Percentiles rank a stretch among this genome's conserved stretches.
Conservation (phyloP, 2,888 invertebrate genomes). For the Chloroclysta siterata region DNA sequence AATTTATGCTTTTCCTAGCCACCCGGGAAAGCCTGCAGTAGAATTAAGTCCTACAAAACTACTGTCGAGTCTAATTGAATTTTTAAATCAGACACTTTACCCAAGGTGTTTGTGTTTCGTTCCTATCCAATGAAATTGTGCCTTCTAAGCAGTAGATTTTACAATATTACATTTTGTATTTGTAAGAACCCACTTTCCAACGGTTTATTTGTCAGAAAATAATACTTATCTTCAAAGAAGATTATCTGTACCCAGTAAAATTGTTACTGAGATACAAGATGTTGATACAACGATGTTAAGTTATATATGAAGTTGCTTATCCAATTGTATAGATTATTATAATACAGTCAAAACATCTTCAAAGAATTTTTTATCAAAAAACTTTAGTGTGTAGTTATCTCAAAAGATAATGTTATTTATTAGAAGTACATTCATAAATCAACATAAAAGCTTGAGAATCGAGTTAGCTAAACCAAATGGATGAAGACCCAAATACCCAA, state of each 20-base stretch:
- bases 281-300: background rate
- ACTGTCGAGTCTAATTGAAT: conserved; percentile 25
- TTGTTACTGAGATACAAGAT: background rate
- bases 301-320: background rate
- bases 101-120: conserved; percentile 19
- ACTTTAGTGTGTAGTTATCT: background rate
- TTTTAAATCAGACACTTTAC: conserved; percentile 22
- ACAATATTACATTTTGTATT: background rate
- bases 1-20: conserved; percentile 29
- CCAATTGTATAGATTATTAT: background rate
- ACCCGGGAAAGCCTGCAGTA: conserved; percentile 18
- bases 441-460: background rate
- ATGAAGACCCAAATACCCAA: conserved; percentile 12
- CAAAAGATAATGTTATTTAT: background rate
- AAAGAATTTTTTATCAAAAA: background rate
- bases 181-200: background rate
- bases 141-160: conserved; percentile 3
- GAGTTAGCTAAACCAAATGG: background rate
- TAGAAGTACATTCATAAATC: background rate
- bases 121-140: conserved; percentile 6
- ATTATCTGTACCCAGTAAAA: background rate
- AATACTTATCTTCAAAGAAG: background rate
- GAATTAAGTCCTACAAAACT: conserved; percentile 26
- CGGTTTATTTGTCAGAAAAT: background rate
- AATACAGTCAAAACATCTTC: no score